Conservation (phyloP, 2,113 vertebrate species). For the Poeciliopsis turrubarensis region DNA sequence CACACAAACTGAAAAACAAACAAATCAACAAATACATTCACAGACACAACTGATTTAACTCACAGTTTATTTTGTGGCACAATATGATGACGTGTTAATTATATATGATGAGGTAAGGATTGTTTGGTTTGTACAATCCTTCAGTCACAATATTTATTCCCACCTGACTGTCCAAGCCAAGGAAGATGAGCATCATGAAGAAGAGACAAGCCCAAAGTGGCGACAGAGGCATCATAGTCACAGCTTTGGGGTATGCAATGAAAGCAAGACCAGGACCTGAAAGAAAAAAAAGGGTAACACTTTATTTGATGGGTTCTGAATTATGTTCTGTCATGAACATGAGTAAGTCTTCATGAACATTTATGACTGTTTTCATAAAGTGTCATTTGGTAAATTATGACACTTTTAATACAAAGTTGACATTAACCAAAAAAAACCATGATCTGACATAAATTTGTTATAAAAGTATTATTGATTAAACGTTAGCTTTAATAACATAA, state of each 20-base stretch:
- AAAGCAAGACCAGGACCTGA: conserved; percentile 96
- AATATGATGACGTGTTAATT: not conserved
- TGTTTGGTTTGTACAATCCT: not conserved
- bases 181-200: conserved; percentile 99
- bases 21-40: not conserved
- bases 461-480: too few species aligned
- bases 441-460: too few species aligned
- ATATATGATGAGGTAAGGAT: not conserved
- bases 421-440: too few species aligned
- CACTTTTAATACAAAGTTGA: too few species aligned
- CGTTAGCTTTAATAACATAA: too few species aligned
- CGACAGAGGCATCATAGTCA: conserved; percentile 98
- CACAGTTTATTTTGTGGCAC: not conserved
- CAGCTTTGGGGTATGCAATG: conserved; percentile 97
- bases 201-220: conserved; percentile 96
- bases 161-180: conserved; percentile 98
- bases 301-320: too few species aligned
- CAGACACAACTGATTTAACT: not conserved
- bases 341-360: too few species aligned
- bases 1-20: conserved; percentile 89
- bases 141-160: conserved; percentile 13
- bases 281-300: conserved; percentile 1
- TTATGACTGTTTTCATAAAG: too few species aligned
- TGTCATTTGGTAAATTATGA: too few species aligned
- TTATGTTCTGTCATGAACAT: too few species aligned